A percentile compares a stretch with the other conserved stretches of the same genome.
These are phyloP conservation scores for Babylonia areolata DNA, from an alignment of 1,140 invertebrate species.

Conservation along the genomic window DNA sequence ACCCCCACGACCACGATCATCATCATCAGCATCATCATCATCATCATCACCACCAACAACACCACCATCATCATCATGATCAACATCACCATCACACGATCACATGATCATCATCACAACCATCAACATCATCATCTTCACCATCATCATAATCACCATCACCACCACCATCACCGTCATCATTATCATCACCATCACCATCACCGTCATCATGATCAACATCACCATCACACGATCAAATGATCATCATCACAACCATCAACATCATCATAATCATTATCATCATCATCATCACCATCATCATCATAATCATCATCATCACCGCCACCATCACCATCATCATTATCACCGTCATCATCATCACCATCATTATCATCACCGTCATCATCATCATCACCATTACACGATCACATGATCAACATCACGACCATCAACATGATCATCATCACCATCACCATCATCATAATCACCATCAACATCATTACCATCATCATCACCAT, in stretches of 20 bases:
- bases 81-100: background rate
- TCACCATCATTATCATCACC: background rate
- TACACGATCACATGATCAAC: conserved; percentile 2
- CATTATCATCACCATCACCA: conserved; percentile 9
- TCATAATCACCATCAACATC: conserved; percentile 12
- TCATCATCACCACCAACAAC: background rate
- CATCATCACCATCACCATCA: conserved; percentile 40
- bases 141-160: background rate
- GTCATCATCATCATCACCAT: conserved; percentile 9
- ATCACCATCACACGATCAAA: background rate
- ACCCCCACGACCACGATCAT: background rate
- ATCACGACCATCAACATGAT: conserved; percentile 38
- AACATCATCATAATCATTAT: conserved; percentile 69
- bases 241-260: conserved; percentile 78
- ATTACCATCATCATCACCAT: conserved; percentile 21
- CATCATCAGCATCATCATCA: conserved; percentile 10
- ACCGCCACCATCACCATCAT: background rate
- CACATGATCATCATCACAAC: background rate
- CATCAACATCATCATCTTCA: background rate
- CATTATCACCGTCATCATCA: background rate
- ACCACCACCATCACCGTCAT: conserved; percentile 10
- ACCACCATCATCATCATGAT: background rate
- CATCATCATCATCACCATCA: conserved; percentile 72
- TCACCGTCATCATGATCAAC: conserved; percentile 61
- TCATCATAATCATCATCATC: conserved; percentile 4